Evolutionary conservation across 92 coral and sea anemone species (phyloP), one percentile per base, ranked within the genome.

Genomic region (Phenganax subtilis): DNA sequence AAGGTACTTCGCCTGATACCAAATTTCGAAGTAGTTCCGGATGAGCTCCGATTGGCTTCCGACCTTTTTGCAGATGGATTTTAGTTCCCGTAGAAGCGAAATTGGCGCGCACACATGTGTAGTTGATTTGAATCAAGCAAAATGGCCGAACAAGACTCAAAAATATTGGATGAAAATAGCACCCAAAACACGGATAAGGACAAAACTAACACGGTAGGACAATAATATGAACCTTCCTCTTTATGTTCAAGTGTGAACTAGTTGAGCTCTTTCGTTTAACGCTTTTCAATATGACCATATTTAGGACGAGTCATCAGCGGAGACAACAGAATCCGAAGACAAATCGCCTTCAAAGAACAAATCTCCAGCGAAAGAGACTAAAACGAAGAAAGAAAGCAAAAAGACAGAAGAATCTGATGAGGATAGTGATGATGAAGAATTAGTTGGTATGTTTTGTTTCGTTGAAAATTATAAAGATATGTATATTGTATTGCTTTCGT

Each of bases 391-490:
- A 59, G 64, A 78, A 77, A 88, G 47, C 68, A 83, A 62, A 81
- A 76, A 29, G 75, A 53, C 79, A 55, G 37, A 37, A 9, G 82
- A 55, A 17, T 77, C 87, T 61, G 89, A 85, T 25, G 96, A 91
- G 10, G 92, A 88, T 6, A 85, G 77, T 4, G 89, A 84, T 15
- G 87, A 84, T 12, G 97, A 91, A 51, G 90, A 92, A 12, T 86
- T 93, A 73, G 89, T 87, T 10, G 97, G 84, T 8, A 93, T 88
- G 77, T 89, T 89, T 55, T 91, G 75, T 82, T 20, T 83, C 14
- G 25, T 31, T 37, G 4, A 72, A 27, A 47, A 12, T 71, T 11
- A 17, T 51, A 10, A 30, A n/a, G 0, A 9, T 70, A 8, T 71
- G 47, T 51, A 12, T 28, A 20, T 52, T 17, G 25, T 58, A 11